phyloP scores from a whole-genome alignment of 2,888 invertebrate genomes.

The Heliconius sara region DNA sequence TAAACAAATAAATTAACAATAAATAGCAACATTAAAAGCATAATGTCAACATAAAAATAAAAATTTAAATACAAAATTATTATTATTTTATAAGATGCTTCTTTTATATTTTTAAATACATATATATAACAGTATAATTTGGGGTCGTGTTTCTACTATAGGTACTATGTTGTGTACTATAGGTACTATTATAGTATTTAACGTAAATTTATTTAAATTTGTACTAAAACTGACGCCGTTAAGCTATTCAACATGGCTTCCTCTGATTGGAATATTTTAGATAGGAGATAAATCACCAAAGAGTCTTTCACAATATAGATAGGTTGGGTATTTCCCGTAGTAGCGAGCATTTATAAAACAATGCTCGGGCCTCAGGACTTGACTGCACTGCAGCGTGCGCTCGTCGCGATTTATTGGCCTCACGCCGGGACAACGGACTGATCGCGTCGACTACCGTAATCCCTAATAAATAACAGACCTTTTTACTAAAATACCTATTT shows the following conservation, averaged over 20 bases:
- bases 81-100: no score
- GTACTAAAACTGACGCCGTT: not conserved
- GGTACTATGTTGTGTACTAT: no score
- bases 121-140: not conserved
- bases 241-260: not conserved
- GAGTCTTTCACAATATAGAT: slow-evolving; percentile 32
- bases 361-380: slow-evolving; percentile 52
- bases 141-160: no score
- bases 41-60: not conserved
- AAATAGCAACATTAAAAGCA: not conserved
- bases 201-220: not conserved
- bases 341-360: slow-evolving; percentile 64
- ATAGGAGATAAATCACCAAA: slow-evolving; percentile 23
- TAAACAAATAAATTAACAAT: not conserved
- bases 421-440: slow-evolving; percentile 49
- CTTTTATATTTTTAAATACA: not conserved
- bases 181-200: no score
- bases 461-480: slow-evolving; percentile 74
- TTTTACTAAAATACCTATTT: slow-evolving; percentile 39
- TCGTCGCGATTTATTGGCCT: slow-evolving; percentile 67
- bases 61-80: no score
- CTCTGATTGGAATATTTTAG: slow-evolving; percentile 23
- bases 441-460: slow-evolving; percentile 63
- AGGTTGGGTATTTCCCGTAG: slow-evolving; percentile 45
- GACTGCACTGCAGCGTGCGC: slow-evolving; percentile 69